Conservation (phyloP, 2,113 vertebrate genomes). For the Paracanthobrama guichenoti region DNA sequence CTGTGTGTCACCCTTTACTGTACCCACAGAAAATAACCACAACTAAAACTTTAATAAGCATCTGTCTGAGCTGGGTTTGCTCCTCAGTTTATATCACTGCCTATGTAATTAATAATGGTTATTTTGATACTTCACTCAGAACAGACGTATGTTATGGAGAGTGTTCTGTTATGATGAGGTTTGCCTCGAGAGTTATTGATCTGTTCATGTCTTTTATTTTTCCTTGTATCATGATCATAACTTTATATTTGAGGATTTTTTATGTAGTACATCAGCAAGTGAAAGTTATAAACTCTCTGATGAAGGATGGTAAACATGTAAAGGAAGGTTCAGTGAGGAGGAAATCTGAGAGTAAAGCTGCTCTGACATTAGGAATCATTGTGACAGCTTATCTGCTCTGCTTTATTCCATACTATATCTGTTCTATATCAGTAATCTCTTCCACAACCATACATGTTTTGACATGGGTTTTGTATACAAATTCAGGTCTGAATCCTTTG, state of each 20-base stretch:
- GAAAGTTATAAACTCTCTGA: neutral
- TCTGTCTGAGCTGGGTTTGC: conserved; percentile 57
- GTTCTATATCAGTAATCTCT: neutral
- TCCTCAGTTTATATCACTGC: neutral
- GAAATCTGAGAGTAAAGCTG: no score
- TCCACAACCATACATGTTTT: neutral
- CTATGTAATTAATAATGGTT: neutral
- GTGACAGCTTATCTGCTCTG: neutral
- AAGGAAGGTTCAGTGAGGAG: neutral
- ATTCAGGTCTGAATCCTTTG: neutral
- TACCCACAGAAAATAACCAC: no score
- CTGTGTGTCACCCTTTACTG: neutral
- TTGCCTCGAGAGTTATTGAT: neutral
- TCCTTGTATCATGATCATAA: neutral
- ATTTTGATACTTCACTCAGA: neutral
- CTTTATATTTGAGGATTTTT: conserved; percentile 12
- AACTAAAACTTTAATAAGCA: conserved; percentile 48
- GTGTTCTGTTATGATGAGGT: neutral
- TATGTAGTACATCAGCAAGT: neutral
- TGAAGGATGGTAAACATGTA: neutral
- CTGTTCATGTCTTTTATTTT: neutral
- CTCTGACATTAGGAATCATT: no score
- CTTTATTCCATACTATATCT: neutral
- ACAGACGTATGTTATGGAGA: neutral
- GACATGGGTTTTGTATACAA: neutral